Evolutionary conservation across 2,797 vertebrate genomes (phyloP).

Genomic region (Rhinophrynus dorsalis): DNA sequence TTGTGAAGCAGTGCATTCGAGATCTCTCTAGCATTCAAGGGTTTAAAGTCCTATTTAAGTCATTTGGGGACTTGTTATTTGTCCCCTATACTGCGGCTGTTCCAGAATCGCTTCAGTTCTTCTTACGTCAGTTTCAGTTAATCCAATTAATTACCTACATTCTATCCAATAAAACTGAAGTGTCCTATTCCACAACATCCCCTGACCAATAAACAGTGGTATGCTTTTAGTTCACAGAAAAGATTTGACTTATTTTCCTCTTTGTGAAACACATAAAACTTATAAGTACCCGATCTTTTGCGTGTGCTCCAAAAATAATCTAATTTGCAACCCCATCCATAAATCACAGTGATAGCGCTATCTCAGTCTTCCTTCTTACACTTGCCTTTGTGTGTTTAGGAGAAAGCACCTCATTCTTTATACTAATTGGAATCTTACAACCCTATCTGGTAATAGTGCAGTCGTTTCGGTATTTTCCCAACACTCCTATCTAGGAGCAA

Average conservation of each 20-base stretch:
- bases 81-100: no score
- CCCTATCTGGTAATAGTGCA: neutral
- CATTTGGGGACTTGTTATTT: no score
- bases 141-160: no score
- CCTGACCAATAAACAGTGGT: no score
- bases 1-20: no score
- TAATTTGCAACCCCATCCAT: conserved; percentile 11
- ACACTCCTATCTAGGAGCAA: neutral
- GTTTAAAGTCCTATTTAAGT: no score
- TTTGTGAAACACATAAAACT: neutral
- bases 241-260: neutral
- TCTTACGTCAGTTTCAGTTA: no score
- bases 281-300: neutral
- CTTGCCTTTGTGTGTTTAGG: neutral
- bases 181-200: no score
- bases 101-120: no score
- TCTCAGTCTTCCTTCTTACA: neutral
- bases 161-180: no score
- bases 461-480: neutral
- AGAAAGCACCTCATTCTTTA: conserved; percentile 29
- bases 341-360: conserved; percentile 16
- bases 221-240: neutral
- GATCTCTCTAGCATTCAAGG: no score
- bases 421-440: conserved; percentile 7
- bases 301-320: neutral